Conservation (phyloP, 2,113 vertebrate species). For the Butorides virescens region DNA sequence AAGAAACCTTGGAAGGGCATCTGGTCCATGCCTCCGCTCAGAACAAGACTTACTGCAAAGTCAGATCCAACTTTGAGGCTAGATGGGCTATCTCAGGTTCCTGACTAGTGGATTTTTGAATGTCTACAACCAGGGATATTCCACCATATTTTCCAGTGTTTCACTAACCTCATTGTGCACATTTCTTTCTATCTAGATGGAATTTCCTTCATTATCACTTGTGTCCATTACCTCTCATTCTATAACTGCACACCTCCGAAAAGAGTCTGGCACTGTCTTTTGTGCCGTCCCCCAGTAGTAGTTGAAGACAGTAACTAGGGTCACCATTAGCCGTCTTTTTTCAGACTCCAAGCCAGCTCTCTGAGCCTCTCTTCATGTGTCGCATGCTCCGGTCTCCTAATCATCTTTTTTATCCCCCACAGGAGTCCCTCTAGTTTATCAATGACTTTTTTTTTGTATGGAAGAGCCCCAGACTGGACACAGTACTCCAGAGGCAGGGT, state of each 20-base stretch:
- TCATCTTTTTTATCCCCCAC: background rate
- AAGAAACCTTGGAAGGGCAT: background rate
- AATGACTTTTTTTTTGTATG: background rate
- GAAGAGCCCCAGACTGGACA: background rate
- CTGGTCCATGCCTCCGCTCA: background rate
- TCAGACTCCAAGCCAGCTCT: background rate
- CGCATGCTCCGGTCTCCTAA: background rate
- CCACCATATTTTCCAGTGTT: background rate
- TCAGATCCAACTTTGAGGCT: background rate
- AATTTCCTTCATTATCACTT: background rate
- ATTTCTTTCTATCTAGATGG: background rate
- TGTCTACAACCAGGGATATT: background rate
- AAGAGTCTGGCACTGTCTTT: background rate
- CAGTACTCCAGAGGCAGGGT: background rate
- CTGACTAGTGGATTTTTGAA: background rate
- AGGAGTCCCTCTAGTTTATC: background rate
- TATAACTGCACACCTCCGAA: background rate
- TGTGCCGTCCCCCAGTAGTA: background rate
- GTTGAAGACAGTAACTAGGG: background rate
- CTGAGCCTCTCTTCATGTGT: background rate
- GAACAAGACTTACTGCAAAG: background rate
- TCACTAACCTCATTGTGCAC: background rate
- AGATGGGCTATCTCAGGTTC: background rate
- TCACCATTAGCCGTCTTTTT: background rate
- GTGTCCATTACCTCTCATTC: background rate